Percentiles rank a stretch among this genome's conserved stretches.
Conservation (phyloP, 2,888 invertebrate species). For the Chrysolina oricalcia region DNA sequence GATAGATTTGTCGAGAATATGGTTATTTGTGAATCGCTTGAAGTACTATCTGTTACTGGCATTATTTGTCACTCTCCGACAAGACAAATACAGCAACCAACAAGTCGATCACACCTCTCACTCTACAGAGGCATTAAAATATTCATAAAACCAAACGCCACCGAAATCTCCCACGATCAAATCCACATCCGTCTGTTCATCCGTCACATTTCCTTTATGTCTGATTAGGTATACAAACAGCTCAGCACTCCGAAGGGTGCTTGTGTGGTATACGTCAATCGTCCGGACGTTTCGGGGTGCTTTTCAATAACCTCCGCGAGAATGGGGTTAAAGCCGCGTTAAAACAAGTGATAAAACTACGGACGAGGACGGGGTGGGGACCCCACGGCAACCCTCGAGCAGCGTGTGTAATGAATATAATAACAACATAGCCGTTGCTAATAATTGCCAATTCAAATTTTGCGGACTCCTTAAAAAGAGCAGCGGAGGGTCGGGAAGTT, state of each 20-base stretch:
- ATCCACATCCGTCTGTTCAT: conserved; percentile 27
- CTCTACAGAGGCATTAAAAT: neutral
- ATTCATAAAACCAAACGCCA: conserved; percentile 27
- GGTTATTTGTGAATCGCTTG: no score
- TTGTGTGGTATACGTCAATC: conserved; percentile 18
- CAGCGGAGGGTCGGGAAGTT: conserved; percentile 58
- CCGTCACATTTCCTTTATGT: conserved; percentile 31
- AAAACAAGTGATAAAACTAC: conserved; percentile 62
- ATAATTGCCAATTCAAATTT: conserved; percentile 65
- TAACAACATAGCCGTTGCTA: conserved; percentile 63
- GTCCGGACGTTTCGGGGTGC: conserved; percentile 10
- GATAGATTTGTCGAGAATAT: no score
- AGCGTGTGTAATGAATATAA: conserved; percentile 65
- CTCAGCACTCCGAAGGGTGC: conserved; percentile 21
- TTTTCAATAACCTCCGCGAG: conserved; percentile 32
- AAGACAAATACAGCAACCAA: neutral
- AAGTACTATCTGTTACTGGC: no score
- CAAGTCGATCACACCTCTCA: neutral
- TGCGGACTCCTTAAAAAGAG: conserved; percentile 61
- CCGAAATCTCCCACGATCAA: conserved; percentile 34
- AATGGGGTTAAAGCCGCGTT: conserved; percentile 60
- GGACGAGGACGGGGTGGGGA: conserved; percentile 42
- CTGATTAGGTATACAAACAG: conserved; percentile 35
- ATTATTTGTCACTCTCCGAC: no score
- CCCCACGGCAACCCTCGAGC: conserved; percentile 54